Base-by-base conservation (phyloP, 2,888 invertebrate species). In the Brenthis daphne region DNA sequence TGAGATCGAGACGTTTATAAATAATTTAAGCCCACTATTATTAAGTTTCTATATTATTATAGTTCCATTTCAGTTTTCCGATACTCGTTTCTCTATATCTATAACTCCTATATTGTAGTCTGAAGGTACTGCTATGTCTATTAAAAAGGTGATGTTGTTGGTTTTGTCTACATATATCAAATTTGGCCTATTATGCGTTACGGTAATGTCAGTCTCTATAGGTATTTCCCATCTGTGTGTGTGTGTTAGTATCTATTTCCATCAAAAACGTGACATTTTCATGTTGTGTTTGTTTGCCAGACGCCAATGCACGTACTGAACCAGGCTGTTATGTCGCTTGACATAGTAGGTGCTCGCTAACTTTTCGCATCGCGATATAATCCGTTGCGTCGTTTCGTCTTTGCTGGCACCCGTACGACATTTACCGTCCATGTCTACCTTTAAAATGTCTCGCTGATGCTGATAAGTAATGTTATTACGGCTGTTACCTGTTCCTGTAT, bases 381-480 rank as follows among this genome's bases (percentile, higher is more conserved):
- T 24, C 3, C 50, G 2, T 50, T 14, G 50, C 3, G 1, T 50
- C 14, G 20, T 20, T 20, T 20, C 20, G 1, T 20, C 20, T 20
- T 20, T 20, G 20, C 20, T 20, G 20, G 20, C 20, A 20, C 20
- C 0, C 20, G 1, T 20, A 20, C 20, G 20, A 20, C 14, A 65
- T 13, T 65, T 57, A 33, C 53, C 57, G 8, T 57, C 51, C 3
- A 57, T 13, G 11, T 16, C 20, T 13, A 20, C 12, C 14, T 61
- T 61, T 16, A 64, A 29, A 24, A 64, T 64, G 29, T 57, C 64
- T 3, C 64, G 56, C 48, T 24, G 24, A 24, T 64, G 64, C 47
- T 56, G 43, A 3, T 6, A 16, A 13, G 48, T 64, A 29, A 64
- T 56, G 48, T 20, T 20, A 20, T 20, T 20, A 20, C 20, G 20